Evolutionary conservation across 2,797 vertebrate species (phyloP), one percentile per base, ranked within the genome.

Genomic region (Pygocentrus nattereri): DNA sequence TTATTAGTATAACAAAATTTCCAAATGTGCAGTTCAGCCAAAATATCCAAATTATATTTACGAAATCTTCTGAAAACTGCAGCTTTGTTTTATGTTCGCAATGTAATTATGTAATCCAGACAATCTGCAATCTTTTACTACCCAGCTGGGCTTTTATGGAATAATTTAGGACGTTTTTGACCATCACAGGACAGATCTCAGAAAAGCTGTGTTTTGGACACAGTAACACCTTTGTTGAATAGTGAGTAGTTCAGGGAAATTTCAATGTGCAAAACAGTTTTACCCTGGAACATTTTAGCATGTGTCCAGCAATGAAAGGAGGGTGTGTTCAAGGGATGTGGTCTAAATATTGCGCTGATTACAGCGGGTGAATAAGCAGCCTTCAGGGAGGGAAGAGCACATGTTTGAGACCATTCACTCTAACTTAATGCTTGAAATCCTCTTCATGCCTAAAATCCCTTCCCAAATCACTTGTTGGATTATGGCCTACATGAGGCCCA

Each of bases 261-360:
- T 31, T 18, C 34, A 76, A 54, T 47, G 52, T n/a, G 70, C 59
- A n/a, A 23, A 50, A 69, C 30, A 41, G n/a, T 83, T 82, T 79
- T 74, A 23, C 13, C 52, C 70, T 41, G 76, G 65, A 58, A 59
- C 50, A 23, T 79, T 76, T 74, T 30, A 73, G 70, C 70, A 59
- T 68, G 70, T 31, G n/a, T 61, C 25, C 41, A n/a, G 76, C 30
- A 69, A 62, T 74, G 76, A 83, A 77, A 69, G 71, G 44, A 79
- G 81, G 70, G 81, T 69, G 81, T 79, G 76, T 83, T 83, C 44
- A 50, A 70, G 76, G 54, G 54, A 58, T 78, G 81, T 52, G 52
- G 70, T 74, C 61, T 69, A 23, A 76, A 30, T 62, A 21, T 44
- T 34, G 52, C 27, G 25, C 76, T 79, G 61, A 59, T 78, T 74